phyloP scores from a whole-genome alignment of 1,140 invertebrate species.

The Anoplolepis gracilipes region DNA sequence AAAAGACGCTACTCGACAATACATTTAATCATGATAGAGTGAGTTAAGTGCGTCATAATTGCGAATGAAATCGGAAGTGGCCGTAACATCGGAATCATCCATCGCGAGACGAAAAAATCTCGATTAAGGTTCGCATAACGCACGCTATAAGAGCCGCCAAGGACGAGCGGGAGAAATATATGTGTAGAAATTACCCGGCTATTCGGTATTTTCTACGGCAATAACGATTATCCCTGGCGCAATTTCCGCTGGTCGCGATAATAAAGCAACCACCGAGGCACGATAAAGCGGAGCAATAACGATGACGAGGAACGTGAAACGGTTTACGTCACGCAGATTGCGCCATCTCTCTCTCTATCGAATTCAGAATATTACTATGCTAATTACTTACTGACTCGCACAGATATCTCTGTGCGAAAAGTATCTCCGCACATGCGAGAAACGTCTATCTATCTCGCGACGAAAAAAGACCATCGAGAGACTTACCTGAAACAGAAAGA shows the following conservation, averaged over 20 bases:
- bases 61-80: constrained; percentile 17
- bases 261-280: constrained; percentile 24
- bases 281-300: constrained; percentile 32
- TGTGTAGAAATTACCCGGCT: constrained; percentile 46
- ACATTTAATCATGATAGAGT: neutral
- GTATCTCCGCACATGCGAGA: neutral
- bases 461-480: neutral
- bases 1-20: neutral
- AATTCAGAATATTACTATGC: neutral
- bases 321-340: constrained; percentile 1
- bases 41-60: neutral
- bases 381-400: constrained; percentile 48
- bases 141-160: neutral
- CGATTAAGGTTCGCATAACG: constrained; percentile 24
- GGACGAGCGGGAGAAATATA: neutral
- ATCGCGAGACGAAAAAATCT: constrained; percentile 27
- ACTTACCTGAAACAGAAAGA: constrained; percentile 67
- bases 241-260: constrained; percentile 25
- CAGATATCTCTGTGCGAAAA: neutral
- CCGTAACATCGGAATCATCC: neutral
- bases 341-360: neutral
- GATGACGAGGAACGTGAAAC: neutral
- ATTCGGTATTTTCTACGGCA: constrained; percentile 41
- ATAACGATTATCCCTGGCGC: constrained; percentile 41
- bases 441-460: neutral